A percentile compares a stretch with the other conserved stretches of the same genome.
Evolutionary conservation across 2,797 vertebrate genomes (phyloP).

Genomic region (Hemitrygon akajei): DNA sequence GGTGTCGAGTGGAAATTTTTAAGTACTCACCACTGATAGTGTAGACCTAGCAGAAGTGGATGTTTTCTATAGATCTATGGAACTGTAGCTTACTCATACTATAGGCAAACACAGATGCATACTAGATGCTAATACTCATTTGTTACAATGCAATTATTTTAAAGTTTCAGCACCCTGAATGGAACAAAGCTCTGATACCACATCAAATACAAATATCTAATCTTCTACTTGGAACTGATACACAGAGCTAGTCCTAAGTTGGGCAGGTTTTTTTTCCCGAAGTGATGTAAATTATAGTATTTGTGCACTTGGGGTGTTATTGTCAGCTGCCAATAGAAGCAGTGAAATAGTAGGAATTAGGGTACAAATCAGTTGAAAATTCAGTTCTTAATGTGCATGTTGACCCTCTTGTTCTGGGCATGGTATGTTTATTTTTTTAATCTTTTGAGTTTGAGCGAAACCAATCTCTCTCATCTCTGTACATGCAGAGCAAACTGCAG

Average conservation of each 20-base stretch:
- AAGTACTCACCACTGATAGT: slow-evolving; percentile 22
- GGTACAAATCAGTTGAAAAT: slow-evolving; percentile 12
- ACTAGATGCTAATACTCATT: slow-evolving; percentile 1
- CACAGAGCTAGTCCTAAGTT: slow-evolving; percentile 22
- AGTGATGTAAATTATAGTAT: slow-evolving; percentile 31
- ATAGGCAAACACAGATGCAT: not conserved
- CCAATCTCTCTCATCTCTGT: slow-evolving; percentile 12
- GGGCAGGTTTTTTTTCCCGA: slow-evolving; percentile 21
- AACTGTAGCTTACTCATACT: slow-evolving; percentile 33
- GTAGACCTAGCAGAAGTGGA: slow-evolving; percentile 34
- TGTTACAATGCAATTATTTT: slow-evolving; percentile 27
- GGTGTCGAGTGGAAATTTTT: slow-evolving; percentile 1
- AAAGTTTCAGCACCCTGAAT: slow-evolving; percentile 7
- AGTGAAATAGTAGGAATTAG: slow-evolving; percentile 29
- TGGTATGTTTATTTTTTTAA: slow-evolving; percentile 5
- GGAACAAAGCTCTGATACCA: not conserved
- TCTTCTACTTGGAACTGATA: not conserved
- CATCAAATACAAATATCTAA: not conserved
- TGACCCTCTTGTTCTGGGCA: slow-evolving; percentile 34
- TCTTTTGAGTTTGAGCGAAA: not conserved
- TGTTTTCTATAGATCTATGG: slow-evolving; percentile 23
- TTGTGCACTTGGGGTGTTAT: slow-evolving; percentile 26
- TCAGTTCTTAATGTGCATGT: slow-evolving; percentile 30
- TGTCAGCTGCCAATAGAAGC: slow-evolving; percentile 3
- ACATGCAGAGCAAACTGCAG: slow-evolving; percentile 8